Evolutionary conservation across 64 coral and sea anemone species (phyloP).

Genomic region (Montipora capricornis): DNA sequence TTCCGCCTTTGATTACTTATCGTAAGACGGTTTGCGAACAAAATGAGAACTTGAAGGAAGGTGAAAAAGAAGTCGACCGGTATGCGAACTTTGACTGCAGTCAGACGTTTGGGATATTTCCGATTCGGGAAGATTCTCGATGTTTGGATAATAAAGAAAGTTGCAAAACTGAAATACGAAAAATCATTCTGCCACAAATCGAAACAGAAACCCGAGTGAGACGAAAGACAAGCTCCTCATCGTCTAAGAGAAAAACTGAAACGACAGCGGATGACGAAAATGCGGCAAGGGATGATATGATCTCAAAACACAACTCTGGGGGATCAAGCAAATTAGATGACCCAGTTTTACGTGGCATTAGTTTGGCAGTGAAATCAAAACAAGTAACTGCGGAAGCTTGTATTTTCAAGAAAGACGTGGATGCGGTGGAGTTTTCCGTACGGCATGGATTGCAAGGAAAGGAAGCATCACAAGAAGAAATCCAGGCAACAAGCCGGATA

Average conservation of each 20-base stretch:
- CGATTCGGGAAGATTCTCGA: slow-evolving; percentile 47
- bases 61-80: not conserved
- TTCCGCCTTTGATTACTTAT: slow-evolving; percentile 18
- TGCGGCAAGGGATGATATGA: not conserved
- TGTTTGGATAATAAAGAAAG: not conserved
- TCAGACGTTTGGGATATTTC: slow-evolving; percentile 31
- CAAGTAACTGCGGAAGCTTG: not conserved
- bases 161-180: not conserved
- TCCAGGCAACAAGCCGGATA: not conserved
- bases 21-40: not conserved
- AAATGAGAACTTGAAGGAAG: not conserved
- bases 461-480: not conserved
- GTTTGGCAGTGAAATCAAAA: not conserved
- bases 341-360: not conserved
- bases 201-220: not conserved
- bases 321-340: not conserved
- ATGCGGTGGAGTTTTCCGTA: not conserved
- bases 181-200: slow-evolving; percentile 5
- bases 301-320: not conserved
- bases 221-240: not conserved
- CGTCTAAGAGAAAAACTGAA: not conserved
- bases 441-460: not conserved
- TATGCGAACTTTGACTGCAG: not conserved
- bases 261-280: not conserved
- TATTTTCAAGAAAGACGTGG: not conserved